These are phyloP conservation scores for Cranoglanis bouderius DNA, from an alignment of 2,113 vertebrate species.

Conservation along the genomic window DNA sequence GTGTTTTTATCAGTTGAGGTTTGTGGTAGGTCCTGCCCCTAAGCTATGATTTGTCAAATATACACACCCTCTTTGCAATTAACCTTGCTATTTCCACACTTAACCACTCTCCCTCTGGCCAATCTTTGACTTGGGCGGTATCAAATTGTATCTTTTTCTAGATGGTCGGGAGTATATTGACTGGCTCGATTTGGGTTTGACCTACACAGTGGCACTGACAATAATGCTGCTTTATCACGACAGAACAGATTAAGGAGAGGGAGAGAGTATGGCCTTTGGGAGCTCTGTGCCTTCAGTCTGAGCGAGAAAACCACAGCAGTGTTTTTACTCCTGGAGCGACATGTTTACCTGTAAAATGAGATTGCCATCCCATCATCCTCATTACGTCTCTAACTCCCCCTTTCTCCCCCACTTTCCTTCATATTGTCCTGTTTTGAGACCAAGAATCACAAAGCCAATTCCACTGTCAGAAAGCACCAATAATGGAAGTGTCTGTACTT, in stretches of 20 bases:
- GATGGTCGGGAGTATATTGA: background rate
- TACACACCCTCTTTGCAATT: background rate
- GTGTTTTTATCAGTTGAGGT: constrained; percentile 11
- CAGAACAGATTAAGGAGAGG: constrained; percentile 27
- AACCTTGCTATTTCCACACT: background rate
- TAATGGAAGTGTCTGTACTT: constrained; percentile 17
- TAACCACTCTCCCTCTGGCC: background rate
- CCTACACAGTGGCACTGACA: constrained; percentile 16
- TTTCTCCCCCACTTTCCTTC: background rate
- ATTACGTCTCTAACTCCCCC: background rate
- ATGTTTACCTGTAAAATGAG: constrained; percentile 44
- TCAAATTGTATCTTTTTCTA: constrained; percentile 7
- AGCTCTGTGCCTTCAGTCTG: constrained; percentile 8
- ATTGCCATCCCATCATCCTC: constrained; percentile 25
- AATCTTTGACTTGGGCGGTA: background rate
- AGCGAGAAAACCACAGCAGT: background rate
- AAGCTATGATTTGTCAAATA: background rate
- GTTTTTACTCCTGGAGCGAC: constrained; percentile 22
- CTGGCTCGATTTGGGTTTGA: constrained; percentile 4
- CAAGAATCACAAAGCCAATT: constrained; percentile 38
- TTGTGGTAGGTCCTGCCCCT: constrained; percentile 1
- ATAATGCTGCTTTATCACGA: constrained; percentile 39
- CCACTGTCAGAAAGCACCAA: constrained; percentile 16
- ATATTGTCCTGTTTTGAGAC: constrained; percentile 25
- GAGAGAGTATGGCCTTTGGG: constrained; percentile 6